Evolutionary conservation across 2,797 vertebrate species (phyloP).

Genomic region (Philypnodon macrostomus): DNA sequence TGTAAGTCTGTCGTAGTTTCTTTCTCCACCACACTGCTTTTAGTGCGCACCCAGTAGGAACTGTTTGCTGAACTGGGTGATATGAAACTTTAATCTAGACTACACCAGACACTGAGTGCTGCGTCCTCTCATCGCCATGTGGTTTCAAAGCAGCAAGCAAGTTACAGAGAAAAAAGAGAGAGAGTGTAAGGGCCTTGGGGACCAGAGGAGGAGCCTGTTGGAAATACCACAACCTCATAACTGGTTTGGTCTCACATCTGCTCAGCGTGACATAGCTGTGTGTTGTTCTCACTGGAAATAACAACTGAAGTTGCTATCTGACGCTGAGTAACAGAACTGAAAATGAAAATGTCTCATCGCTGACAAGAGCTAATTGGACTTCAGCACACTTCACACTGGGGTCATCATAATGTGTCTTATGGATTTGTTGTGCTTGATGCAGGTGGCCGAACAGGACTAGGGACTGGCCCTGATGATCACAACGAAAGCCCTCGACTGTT

Average conservation of each 20-base stretch:
- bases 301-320: constrained; percentile 32
- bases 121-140: constrained; percentile 42
- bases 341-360: constrained; percentile 9
- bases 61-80: constrained; percentile 58
- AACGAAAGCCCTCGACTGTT: constrained; percentile 55
- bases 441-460: constrained; percentile 61
- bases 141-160: constrained; percentile 44
- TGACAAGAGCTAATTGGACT: constrained; percentile 13
- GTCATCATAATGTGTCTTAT: constrained; percentile 5
- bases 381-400: not conserved
- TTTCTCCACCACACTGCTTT: constrained; percentile 45
- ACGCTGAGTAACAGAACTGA: constrained; percentile 7
- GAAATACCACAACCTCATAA: constrained; percentile 68
- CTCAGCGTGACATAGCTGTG: constrained; percentile 55
- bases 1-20: constrained; percentile 42
- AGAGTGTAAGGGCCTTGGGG: constrained; percentile 42
- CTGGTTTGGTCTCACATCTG: constrained; percentile 67
- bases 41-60: constrained; percentile 50
- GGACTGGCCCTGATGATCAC: constrained; percentile 74
- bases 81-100: constrained; percentile 74
- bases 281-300: constrained; percentile 49
- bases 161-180: constrained; percentile 19
- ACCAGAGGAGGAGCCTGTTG: constrained; percentile 64
- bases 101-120: constrained; percentile 58
- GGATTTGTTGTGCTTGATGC: constrained; percentile 41